Evolutionary conservation across 2,113 vertebrate genomes (phyloP), one percentile per base, ranked within the genome.

Genomic region (Hyperoodon ampullatus): DNA sequence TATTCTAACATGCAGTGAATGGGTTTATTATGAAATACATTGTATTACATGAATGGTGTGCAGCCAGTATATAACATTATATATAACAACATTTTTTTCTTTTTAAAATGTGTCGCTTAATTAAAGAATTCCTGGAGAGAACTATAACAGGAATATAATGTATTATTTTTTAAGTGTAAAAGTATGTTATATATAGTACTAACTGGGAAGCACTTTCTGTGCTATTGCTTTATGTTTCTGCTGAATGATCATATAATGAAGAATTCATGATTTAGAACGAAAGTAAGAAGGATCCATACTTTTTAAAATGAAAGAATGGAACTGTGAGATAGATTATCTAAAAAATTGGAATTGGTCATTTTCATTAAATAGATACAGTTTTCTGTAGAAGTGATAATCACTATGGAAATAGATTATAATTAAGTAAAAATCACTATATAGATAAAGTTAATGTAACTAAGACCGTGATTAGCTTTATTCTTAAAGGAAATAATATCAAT

Each of bases 401-500:
- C 23, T 58, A 23, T 81, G 23, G 11, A 70, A 72, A 74, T 28
- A 71, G 13, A 68, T 44, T 44, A 61, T 53, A 68, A 93, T 85
- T 91, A 92, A 68, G 8, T 94, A 74, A 84, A 75, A 91, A 26
- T 92, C 60, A 35, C 23, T 88, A 71, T 93, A 50, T 39, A 93
- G 3, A 30, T 83, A 72, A 94, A 91, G 5, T 88, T 66, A 90
- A 77, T 71, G 16, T 89, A 77, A 77, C 16, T 35, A 65, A 72
- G 8, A 75, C 12, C 77, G 9, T 1, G 33, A 61, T 70, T 83
- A 60, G 1, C 60, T 74, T 87, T 80, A 84, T 90, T 42, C 23
- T 70, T 93, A 94, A 78, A 77, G 30, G 23, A 86, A 89, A 80
- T 58, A n/a, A 16, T 75, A 26, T 47, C 5, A 77, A 50, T 92